Conservation (phyloP, 2,797 vertebrate species). For the Acanthurus lineatus region DNA sequence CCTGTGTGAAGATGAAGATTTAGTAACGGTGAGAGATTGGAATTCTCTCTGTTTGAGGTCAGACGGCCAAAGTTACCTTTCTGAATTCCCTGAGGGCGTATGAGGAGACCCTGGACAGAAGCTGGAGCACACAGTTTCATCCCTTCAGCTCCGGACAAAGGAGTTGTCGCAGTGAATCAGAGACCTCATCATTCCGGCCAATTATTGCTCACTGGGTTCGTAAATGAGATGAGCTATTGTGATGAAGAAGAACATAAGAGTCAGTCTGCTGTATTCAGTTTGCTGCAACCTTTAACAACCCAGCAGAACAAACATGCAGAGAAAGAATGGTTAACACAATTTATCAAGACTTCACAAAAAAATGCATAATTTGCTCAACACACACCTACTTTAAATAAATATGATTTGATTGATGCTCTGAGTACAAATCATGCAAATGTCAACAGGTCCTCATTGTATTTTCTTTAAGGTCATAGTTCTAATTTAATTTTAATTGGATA, state of each 20-base stretch:
- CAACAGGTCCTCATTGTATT: conserved; percentile 22
- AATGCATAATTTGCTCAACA: not conserved
- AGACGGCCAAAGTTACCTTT: conserved; percentile 81
- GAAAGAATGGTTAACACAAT: not conserved
- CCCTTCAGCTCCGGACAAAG: conserved; percentile 71
- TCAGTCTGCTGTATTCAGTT: conserved; percentile 17
- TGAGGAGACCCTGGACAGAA: conserved; percentile 61
- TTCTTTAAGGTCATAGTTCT: not conserved
- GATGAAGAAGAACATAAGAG: conserved; percentile 21
- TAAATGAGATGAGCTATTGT: conserved; percentile 49
- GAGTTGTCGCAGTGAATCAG: conserved; percentile 62
- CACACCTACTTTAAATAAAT: no score
- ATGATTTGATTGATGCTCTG: not conserved
- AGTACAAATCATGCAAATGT: conserved; percentile 16
- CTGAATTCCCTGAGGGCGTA: conserved; percentile 66
- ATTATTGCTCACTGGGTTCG: conserved; percentile 66
- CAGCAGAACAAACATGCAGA: not conserved
- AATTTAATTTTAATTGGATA: not conserved
- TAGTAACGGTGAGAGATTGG: conserved; percentile 84
- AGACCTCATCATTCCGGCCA: conserved; percentile 57
- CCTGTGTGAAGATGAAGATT: conserved; percentile 83
- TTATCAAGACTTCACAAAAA: conserved; percentile 10
- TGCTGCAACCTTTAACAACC: conserved; percentile 18
- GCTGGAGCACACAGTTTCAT: conserved; percentile 59
- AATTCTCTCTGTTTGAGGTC: conserved; percentile 85